Evolutionary conservation across 37 sponge, comb jelly and placozoan genomes (phyloP).

Genomic region (Theonella swinhoei): DNA sequence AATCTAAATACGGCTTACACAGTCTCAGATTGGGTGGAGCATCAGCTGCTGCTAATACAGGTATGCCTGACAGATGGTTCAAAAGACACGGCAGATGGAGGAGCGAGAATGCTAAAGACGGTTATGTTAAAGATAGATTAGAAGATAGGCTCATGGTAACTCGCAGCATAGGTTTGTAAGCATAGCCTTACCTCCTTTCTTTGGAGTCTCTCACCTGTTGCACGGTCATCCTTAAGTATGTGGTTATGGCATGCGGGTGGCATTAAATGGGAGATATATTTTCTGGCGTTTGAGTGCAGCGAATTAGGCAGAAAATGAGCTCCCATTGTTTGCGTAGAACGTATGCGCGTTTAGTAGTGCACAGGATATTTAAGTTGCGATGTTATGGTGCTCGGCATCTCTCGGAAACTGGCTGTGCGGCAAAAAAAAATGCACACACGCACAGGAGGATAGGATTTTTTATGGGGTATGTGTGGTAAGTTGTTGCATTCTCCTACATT

Average conservation of each 20-base stretch:
- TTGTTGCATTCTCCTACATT: too few species aligned
- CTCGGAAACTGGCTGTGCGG: too few species aligned
- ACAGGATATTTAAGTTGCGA: too few species aligned
- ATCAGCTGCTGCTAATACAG: constrained; percentile 46
- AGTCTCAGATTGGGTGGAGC: constrained; percentile 45
- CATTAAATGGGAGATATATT: neutral
- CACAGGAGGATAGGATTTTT: too few species aligned
- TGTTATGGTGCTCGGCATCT: too few species aligned
- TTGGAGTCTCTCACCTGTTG: neutral
- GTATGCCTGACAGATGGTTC: constrained; percentile 25
- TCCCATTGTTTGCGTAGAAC: neutral
- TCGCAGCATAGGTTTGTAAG: neutral
- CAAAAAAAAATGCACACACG: too few species aligned
- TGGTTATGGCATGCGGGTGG: neutral
- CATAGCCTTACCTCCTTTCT: neutral
- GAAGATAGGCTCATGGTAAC: neutral
- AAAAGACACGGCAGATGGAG: neutral
- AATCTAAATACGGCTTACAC: constrained; percentile 16
- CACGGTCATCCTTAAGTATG: neutral
- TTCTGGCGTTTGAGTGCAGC: neutral
- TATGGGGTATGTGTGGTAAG: too few species aligned
- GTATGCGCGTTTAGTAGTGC: too few species aligned
- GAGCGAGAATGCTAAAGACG: neutral
- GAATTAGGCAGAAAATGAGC: neutral
- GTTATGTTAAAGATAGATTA: neutral